A percentile compares a stretch with the other conserved stretches of the same genome.
Evolutionary conservation across 2,888 invertebrate species (phyloP).

Genomic region (Eucera pruinosa): DNA sequence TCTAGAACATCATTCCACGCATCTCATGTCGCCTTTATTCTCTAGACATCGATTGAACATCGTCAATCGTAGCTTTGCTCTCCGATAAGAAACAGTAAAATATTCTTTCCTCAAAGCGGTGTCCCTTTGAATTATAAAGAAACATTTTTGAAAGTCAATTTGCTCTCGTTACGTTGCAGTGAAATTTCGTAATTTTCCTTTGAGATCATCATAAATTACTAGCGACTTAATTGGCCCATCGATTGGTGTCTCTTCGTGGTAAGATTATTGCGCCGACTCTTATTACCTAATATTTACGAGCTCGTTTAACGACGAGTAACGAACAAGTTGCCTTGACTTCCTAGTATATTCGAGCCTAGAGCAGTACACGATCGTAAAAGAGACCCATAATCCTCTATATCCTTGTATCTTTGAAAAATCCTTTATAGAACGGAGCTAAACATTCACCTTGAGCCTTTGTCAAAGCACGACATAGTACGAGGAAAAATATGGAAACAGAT

Average conservation of each 20-base stretch:
- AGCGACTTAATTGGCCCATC: slow-evolving; percentile 31
- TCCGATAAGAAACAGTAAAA: no score
- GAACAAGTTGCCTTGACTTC: slow-evolving; percentile 50
- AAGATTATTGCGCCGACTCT: slow-evolving; percentile 52
- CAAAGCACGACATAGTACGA: not conserved
- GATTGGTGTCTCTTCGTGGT: slow-evolving; percentile 18
- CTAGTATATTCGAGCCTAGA: slow-evolving; percentile 45
- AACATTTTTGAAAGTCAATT: not conserved
- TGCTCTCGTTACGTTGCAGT: not conserved
- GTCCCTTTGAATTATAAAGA: no score
- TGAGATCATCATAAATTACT: slow-evolving; percentile 40
- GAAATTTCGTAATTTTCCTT: slow-evolving; percentile 28
- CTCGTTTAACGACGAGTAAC: slow-evolving; percentile 45
- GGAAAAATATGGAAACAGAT: not conserved
- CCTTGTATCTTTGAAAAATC: slow-evolving; percentile 50
- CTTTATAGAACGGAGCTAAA: slow-evolving; percentile 58
- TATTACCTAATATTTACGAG: slow-evolving; percentile 64
- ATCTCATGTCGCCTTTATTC: no score
- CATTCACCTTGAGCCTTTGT: slow-evolving; percentile 42
- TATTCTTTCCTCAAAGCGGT: no score
- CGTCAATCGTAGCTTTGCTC: no score
- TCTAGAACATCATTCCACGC: no score
- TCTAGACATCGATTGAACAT: no score
- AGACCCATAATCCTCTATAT: slow-evolving; percentile 31
- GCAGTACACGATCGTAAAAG: slow-evolving; percentile 61